Conservation (phyloP, 2,797 vertebrate species). For the Sebastes nivosus region DNA sequence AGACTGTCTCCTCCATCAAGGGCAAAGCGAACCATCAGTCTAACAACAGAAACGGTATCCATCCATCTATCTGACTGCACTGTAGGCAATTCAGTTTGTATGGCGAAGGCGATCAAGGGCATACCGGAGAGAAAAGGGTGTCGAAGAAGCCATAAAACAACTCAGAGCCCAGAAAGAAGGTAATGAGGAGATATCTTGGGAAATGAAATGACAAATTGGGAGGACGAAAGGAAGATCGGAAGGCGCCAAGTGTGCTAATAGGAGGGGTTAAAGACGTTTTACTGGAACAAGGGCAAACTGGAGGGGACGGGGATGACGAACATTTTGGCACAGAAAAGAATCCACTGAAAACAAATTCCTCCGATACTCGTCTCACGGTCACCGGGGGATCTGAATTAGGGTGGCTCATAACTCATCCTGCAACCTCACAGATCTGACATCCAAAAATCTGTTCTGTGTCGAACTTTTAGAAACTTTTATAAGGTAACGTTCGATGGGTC, state of each 20-base stretch:
- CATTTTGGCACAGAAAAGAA: not conserved
- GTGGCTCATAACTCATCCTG: not conserved
- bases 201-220: slow-evolving; percentile 69
- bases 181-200: slow-evolving; percentile 67
- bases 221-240: slow-evolving; percentile 45
- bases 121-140: slow-evolving; percentile 23
- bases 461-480: not conserved
- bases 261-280: slow-evolving; percentile 61
- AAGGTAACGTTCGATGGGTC: not conserved
- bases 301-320: slow-evolving; percentile 3
- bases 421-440: not conserved
- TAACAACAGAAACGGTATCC: slow-evolving; percentile 35
- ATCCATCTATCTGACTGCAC: slow-evolving; percentile 41
- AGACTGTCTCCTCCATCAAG: slow-evolving; percentile 50
- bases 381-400: not conserved
- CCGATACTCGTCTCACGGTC: not conserved
- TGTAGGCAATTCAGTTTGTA: slow-evolving; percentile 3
- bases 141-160: slow-evolving; percentile 50
- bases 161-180: slow-evolving; percentile 17
- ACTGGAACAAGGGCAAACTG: slow-evolving; percentile 63
- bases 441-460: not conserved
- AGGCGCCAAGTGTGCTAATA: slow-evolving; percentile 60
- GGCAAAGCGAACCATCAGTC: slow-evolving; percentile 39
- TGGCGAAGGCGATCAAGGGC: slow-evolving; percentile 23
- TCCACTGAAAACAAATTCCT: not conserved